Conservation (phyloP, 2,113 vertebrate genomes). For the Hystrix cristata region DNA sequence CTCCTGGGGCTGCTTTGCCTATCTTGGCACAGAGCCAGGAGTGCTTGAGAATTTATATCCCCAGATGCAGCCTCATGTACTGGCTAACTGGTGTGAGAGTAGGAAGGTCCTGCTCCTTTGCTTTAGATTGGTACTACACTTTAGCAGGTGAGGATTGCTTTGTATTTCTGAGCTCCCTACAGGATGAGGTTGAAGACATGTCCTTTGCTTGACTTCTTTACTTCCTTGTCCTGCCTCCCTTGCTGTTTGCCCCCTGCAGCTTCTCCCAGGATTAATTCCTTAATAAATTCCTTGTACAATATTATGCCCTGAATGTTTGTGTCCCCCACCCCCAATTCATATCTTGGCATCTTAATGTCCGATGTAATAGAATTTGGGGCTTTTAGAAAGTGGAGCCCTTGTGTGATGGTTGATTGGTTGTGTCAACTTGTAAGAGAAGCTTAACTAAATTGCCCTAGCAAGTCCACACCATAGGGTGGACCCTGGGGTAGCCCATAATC, state of each 20-base stretch:
- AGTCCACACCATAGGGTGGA: no score
- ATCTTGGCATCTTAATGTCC: background rate
- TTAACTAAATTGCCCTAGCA: no score
- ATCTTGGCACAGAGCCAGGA: background rate
- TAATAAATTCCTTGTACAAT: background rate
- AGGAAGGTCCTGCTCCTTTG: background rate
- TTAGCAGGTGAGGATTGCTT: background rate
- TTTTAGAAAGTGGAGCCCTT: background rate
- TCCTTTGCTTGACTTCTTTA: background rate
- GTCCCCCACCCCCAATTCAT: background rate
- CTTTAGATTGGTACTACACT: background rate
- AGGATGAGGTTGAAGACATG: background rate
- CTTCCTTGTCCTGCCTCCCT: background rate
- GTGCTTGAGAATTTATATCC: fast-evolving
- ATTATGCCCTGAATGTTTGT: background rate
- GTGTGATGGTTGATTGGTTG: background rate
- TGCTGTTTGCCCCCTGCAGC: background rate
- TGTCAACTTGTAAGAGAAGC: no score
- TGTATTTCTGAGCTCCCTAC: background rate
- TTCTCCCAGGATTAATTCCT: background rate
- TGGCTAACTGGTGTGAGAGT: no score
- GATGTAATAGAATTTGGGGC: background rate
- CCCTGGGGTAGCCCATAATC: no score
- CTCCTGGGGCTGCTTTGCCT: background rate
- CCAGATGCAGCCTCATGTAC: background rate